Evolutionary conservation across 2,888 invertebrate species (phyloP).

Genomic region (Campoletis raptor): DNA sequence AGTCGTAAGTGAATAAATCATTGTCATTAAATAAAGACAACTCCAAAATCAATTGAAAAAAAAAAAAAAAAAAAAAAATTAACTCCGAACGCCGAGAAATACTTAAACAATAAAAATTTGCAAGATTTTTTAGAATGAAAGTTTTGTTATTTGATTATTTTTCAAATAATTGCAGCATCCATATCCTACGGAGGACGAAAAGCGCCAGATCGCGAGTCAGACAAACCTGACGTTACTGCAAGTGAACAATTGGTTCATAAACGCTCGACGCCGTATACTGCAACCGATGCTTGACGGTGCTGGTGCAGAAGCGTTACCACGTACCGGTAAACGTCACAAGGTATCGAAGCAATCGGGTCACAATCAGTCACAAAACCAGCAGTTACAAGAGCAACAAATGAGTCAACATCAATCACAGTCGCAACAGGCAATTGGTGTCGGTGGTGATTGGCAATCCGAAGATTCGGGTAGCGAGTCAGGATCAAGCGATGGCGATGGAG

Average conservation of each 20-base stretch:
- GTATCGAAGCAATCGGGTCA: conserved; percentile 85
- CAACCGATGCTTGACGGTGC: conserved; percentile 96
- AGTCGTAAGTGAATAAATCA: conserved; percentile 89
- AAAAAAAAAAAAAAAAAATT: background rate
- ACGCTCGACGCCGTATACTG: conserved; percentile 95
- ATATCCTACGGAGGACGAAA: conserved; percentile 98
- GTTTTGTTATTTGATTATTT: background rate
- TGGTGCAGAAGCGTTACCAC: conserved; percentile 84
- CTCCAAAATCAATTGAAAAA: background rate
- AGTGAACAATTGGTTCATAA: conserved; percentile 98
- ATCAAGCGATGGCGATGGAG: conserved; percentile 82
- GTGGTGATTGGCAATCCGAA: conserved; percentile 81
- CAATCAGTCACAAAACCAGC: conserved; percentile 78
- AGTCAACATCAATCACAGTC: conserved; percentile 64
- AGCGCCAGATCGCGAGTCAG: conserved; percentile 94
- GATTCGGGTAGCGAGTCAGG: conserved; percentile 83
- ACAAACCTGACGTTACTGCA: conserved; percentile 95
- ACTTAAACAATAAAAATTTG: no score
- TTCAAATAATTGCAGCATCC: conserved; percentile 90
- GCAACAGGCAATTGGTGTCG: conserved; percentile 61
- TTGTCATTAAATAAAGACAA: background rate
- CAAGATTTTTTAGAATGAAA: background rate
- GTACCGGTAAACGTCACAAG: conserved; percentile 83
- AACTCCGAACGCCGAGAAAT: no score
- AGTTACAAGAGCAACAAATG: conserved; percentile 68